phyloP scores from a whole-genome alignment of 2,113 vertebrate species.

The Myodes glareolus region DNA sequence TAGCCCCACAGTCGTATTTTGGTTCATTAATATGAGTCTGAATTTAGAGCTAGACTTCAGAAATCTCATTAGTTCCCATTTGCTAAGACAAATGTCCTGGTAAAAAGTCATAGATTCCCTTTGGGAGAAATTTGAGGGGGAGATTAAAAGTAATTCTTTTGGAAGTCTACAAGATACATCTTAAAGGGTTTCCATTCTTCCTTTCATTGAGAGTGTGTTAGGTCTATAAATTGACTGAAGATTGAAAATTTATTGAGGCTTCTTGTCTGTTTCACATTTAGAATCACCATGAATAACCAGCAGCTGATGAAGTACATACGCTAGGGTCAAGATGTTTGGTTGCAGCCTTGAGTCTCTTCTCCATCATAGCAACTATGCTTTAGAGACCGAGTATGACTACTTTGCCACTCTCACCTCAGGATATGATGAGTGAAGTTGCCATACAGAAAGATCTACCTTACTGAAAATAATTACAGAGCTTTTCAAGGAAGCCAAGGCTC shows the following conservation, averaged over 20 bases:
- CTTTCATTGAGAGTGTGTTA: neutral
- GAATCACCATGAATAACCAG: neutral
- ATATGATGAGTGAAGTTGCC: neutral
- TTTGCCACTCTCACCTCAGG: neutral
- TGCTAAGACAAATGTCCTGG: neutral
- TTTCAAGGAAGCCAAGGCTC: neutral
- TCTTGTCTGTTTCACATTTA: neutral
- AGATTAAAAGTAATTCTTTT: neutral
- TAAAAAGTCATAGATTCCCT: neutral
- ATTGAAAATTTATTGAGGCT: neutral
- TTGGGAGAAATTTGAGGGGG: neutral
- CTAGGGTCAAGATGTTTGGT: neutral
- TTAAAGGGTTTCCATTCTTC: neutral
- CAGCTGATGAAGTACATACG: too few relatives aligned
- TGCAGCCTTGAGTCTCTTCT: neutral
- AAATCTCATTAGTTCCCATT: neutral
- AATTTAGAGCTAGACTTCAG: neutral
- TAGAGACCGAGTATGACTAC: neutral
- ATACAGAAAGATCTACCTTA: neutral
- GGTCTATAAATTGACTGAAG: neutral
- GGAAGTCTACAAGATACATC: neutral
- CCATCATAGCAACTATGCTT: neutral
- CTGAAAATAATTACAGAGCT: neutral
- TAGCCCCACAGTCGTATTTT: neutral
- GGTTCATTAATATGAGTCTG: neutral